phyloP scores from a whole-genome alignment of 2,797 vertebrate species.

The Paguma larvata region DNA sequence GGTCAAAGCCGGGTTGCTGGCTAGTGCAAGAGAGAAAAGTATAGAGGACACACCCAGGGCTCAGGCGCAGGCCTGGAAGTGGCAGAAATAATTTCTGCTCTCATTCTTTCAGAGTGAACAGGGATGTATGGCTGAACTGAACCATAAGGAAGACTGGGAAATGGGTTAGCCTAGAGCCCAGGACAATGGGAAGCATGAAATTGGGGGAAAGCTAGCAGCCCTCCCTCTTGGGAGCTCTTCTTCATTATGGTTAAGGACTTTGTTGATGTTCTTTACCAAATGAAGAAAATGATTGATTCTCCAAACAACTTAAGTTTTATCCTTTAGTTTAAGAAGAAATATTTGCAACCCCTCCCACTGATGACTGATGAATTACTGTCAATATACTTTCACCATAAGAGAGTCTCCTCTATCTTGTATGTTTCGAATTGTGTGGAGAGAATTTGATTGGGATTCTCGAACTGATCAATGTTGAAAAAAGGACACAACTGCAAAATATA shows the following conservation, averaged over 20 bases:
- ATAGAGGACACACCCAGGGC: neutral
- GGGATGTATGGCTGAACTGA: neutral
- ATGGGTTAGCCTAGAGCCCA: neutral
- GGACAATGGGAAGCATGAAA: neutral
- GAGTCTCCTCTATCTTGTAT: neutral
- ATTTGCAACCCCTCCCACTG: neutral
- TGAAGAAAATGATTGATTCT: neutral
- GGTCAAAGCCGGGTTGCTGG: slow-evolving; percentile 27
- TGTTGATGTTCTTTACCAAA: neutral
- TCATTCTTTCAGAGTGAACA: neutral
- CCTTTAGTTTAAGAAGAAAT: neutral
- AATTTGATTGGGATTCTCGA: neutral
- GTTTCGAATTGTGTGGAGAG: neutral
- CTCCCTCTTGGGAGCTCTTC: neutral
- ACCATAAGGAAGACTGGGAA: neutral
- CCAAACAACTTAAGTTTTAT: slow-evolving; percentile 39
- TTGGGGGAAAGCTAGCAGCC: neutral
- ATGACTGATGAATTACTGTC: neutral
- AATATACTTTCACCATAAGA: neutral
- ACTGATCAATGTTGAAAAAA: neutral
- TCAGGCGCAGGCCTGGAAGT: neutral
- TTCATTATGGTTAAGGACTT: neutral
- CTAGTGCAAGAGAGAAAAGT: neutral
- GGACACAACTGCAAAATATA: neutral
- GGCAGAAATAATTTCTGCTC: neutral